Percentiles rank a stretch among this genome's conserved stretches.
phyloP scores from a whole-genome alignment of 1,140 invertebrate genomes.

The Amyelois transitella region DNA sequence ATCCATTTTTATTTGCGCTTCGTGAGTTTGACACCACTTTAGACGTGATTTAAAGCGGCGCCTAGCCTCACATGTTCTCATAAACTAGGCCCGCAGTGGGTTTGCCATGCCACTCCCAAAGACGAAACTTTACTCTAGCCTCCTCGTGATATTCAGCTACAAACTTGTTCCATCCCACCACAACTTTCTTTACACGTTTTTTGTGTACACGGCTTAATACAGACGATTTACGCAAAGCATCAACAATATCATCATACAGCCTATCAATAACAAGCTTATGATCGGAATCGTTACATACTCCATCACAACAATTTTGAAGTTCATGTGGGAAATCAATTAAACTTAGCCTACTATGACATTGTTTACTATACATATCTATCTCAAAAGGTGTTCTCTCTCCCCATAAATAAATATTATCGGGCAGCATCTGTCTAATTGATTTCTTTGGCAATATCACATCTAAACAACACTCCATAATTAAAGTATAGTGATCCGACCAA shows the following conservation, averaged over 20 bases:
- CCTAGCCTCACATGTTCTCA: constrained; percentile 6
- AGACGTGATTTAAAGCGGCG: constrained; percentile 4
- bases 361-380: background rate
- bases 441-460: background rate
- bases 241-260: too few relatives aligned
- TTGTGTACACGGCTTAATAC: too few relatives aligned
- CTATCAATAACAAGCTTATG: too few relatives aligned
- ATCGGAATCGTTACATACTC: too few relatives aligned
- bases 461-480: background rate
- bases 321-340: background rate
- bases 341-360: background rate
- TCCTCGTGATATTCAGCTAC: constrained; percentile 9
- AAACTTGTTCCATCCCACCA: background rate
- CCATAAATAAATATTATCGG: background rate
- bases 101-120: constrained; percentile 7
- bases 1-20: background rate
- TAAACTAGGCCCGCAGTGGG: background rate
- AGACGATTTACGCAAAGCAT: too few relatives aligned
- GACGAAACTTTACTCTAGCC: constrained; percentile 7
- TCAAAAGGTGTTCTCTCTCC: background rate
- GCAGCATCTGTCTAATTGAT: background rate
- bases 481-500: background rate
- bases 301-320: too few relatives aligned
- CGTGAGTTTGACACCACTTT: constrained; percentile 12
- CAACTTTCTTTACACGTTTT: too few relatives aligned